A percentile compares a stretch with the other conserved stretches of the same genome.
Evolutionary conservation across 1,140 invertebrate species (phyloP).

Genomic region (Bombus ignitus): DNA sequence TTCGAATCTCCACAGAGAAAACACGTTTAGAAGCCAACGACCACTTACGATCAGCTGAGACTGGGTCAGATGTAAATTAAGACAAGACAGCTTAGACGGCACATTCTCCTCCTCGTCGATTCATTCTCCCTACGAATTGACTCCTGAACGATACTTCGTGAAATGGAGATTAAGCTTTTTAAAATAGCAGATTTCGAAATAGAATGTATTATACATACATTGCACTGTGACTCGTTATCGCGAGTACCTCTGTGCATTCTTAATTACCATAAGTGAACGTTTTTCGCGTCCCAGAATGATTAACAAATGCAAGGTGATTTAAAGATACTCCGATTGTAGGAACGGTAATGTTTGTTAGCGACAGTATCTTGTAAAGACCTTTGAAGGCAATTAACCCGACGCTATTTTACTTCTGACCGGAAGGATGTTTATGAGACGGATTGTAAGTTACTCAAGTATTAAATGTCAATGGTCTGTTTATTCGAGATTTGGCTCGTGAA

Average conservation of each 20-base stretch:
- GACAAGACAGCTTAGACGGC: not conserved
- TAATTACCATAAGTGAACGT: slow-evolving; percentile 17
- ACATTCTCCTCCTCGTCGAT: not conserved
- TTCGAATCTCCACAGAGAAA: not conserved
- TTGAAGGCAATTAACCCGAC: no score
- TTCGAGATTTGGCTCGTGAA: no score
- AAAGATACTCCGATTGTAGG: not conserved
- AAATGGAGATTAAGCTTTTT: not conserved
- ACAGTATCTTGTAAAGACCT: no score
- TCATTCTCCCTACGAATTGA: not conserved
- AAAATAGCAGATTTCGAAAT: not conserved
- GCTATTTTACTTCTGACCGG: no score
- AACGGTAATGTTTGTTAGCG: no score
- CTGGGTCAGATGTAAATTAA: slow-evolving; percentile 71
- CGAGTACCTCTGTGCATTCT: not conserved
- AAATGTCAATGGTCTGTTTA: no score
- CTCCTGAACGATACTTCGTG: not conserved
- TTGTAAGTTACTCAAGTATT: no score
- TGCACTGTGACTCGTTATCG: not conserved
- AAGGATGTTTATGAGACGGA: no score
- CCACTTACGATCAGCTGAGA: slow-evolving; percentile 64
- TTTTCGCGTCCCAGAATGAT: not conserved
- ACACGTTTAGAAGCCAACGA: slow-evolving; percentile 58
- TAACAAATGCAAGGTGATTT: not conserved
- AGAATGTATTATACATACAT: no score